A percentile compares a stretch with the other conserved stretches of the same genome.
Conservation (phyloP, 1,140 invertebrate species). For the Zophobas atratus region DNA sequence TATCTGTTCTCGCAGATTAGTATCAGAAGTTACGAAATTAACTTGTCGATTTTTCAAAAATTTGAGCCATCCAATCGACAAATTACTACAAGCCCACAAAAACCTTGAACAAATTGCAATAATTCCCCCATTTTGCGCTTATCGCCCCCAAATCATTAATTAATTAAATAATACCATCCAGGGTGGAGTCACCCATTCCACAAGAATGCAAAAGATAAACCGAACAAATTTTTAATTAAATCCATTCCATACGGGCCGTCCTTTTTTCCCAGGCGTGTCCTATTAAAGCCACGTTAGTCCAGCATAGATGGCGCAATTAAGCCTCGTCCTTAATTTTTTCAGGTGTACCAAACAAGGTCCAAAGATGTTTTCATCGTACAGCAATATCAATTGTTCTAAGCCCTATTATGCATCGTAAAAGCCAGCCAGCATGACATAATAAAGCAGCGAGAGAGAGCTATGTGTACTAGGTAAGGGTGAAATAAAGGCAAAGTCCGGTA, state of each 20-base stretch:
- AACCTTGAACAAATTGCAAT: neutral
- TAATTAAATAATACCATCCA: neutral
- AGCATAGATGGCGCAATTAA: neutral
- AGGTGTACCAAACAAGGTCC: neutral
- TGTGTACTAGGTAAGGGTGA: slow-evolving; percentile 38
- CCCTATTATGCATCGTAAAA: slow-evolving; percentile 46
- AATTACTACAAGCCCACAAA: no score
- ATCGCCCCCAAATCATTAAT: neutral
- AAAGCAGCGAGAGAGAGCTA: slow-evolving; percentile 41
- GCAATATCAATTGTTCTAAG: slow-evolving; percentile 47
- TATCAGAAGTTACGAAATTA: no score
- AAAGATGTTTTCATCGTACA: slow-evolving; percentile 35
- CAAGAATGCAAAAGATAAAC: neutral
- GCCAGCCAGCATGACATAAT: slow-evolving; percentile 41
- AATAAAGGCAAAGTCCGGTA: slow-evolving; percentile 54
- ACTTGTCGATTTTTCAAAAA: no score
- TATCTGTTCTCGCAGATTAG: no score
- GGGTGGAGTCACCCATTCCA: neutral
- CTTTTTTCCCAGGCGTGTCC: neutral
- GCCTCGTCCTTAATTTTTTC: slow-evolving; percentile 17
- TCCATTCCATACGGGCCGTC: neutral
- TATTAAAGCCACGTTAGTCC: neutral
- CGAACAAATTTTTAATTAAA: slow-evolving; percentile 3
- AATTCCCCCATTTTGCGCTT: neutral
- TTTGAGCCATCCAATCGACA: no score